A percentile compares a stretch with the other conserved stretches of the same genome.
phyloP scores from a whole-genome alignment of 2,113 vertebrate genomes.

The Alces alces region DNA sequence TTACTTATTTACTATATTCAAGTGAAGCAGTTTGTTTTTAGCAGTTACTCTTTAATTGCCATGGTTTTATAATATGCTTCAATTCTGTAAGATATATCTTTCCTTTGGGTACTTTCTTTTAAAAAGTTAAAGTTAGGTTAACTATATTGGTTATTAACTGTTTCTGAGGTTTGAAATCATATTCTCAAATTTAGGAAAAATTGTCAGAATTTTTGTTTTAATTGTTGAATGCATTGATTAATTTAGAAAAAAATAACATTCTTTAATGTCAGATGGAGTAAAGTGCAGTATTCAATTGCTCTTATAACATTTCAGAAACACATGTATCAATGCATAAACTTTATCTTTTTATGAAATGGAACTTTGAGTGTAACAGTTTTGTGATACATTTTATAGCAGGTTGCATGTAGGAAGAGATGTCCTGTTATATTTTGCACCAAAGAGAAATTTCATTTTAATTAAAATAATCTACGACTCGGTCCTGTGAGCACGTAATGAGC shows the following conservation, averaged over 20 bases:
- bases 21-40: not conserved
- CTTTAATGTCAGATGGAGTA: not conserved
- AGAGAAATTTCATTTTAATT: not conserved
- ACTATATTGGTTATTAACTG: not conserved
- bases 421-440: not conserved
- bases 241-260: not conserved
- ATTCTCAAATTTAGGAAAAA: not conserved
- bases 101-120: not conserved
- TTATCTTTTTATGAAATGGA: not conserved
- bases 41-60: not conserved
- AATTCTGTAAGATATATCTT: not conserved
- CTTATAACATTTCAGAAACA: not conserved
- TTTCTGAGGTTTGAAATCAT: not conserved
- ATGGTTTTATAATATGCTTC: not conserved
- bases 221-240: not conserved
- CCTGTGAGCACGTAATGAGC: accelerated
- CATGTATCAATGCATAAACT: not conserved
- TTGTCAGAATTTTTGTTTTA: not conserved
- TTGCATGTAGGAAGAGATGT: not conserved
- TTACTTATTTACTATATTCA: not conserved
- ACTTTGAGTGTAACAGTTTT: not conserved
- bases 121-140: not conserved
- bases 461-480: not conserved
- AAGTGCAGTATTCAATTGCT: accelerated
- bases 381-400: not conserved